Conservation (phyloP, 2,888 invertebrate genomes). For the Nemotelus nigrinus region DNA sequence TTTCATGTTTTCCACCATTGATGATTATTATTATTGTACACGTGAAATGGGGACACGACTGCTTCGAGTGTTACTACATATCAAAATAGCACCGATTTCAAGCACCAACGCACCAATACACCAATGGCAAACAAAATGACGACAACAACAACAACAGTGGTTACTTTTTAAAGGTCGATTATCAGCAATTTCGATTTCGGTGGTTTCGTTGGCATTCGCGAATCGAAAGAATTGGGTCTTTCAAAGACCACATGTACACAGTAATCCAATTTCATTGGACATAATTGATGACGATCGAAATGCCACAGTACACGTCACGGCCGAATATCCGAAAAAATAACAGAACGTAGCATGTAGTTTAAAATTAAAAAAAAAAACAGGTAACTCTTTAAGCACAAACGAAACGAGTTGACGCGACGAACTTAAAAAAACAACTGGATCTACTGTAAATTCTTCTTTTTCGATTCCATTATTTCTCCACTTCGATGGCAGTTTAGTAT, state of each 20-base stretch:
- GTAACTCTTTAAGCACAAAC: not conserved
- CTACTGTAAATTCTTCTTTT: conserved; percentile 38
- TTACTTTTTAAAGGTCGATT: conserved; percentile 16
- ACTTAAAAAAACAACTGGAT: conserved; percentile 44
- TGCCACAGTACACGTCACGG: not conserved
- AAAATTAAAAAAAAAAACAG: not conserved
- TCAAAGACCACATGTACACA: too few species aligned
- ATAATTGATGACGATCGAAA: not conserved
- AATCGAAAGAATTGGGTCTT: not conserved
- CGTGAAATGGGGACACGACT: conserved; percentile 28
- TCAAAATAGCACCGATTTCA: not conserved
- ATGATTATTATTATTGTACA: not conserved
- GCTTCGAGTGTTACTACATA: not conserved
- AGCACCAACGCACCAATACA: not conserved
- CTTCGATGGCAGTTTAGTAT: too few species aligned
- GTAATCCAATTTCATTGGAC: not conserved
- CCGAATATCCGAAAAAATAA: conserved; percentile 1
- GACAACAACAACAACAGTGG: too few species aligned
- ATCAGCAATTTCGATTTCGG: conserved; percentile 31
- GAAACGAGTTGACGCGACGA: conserved; percentile 38
- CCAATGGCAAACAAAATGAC: conserved; percentile 4
- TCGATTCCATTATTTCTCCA: too few species aligned
- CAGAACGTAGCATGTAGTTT: not conserved
- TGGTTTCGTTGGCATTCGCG: not conserved
- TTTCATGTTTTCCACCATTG: conserved; percentile 17